These are phyloP conservation scores for Rhinoptilus africanus DNA, from an alignment of 2,113 vertebrate species.

Conservation along the genomic window DNA sequence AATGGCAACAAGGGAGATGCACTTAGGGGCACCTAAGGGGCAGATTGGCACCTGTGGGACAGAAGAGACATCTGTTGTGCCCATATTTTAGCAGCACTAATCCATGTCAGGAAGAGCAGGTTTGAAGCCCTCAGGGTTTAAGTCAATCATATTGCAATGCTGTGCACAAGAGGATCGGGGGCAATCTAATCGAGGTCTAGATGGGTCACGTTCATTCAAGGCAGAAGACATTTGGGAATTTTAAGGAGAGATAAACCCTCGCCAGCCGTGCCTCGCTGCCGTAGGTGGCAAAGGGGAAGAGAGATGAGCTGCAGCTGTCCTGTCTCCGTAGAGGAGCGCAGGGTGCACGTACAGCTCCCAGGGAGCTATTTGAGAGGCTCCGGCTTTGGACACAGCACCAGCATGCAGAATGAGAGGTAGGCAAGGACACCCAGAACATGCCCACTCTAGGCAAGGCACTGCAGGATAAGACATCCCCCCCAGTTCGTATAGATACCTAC, in stretches of 20 bases:
- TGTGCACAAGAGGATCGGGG: not conserved
- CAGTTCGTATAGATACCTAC: not conserved
- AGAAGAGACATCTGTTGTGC: conserved; percentile 37
- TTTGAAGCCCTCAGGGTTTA: not conserved
- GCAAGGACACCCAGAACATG: not conserved
- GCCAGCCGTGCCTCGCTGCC: not conserved
- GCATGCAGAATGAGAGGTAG: accelerated
- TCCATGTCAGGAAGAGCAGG: conserved; percentile 38
- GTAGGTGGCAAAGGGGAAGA: conserved; percentile 1
- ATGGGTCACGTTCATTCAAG: not conserved
- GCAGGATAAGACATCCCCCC: not conserved
- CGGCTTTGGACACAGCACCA: not conserved
- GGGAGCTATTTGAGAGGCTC: not conserved
- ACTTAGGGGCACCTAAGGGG: not conserved
- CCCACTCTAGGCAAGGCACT: not conserved
- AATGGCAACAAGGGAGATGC: not conserved
- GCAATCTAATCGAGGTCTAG: not conserved
- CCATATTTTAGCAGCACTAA: conserved; percentile 48
- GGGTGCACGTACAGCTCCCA: not conserved
- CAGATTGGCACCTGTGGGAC: conserved; percentile 1
- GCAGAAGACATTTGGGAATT: conserved; percentile 7
- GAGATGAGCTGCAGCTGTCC: conserved; percentile 31
- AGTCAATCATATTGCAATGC: conserved; percentile 20
- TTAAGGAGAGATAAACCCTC: conserved; percentile 1
- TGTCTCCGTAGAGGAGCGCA: not conserved